These are phyloP conservation scores for Stegodyphus mimosarum DNA, from an alignment of 1,140 invertebrate genomes.

Conservation along the genomic window DNA sequence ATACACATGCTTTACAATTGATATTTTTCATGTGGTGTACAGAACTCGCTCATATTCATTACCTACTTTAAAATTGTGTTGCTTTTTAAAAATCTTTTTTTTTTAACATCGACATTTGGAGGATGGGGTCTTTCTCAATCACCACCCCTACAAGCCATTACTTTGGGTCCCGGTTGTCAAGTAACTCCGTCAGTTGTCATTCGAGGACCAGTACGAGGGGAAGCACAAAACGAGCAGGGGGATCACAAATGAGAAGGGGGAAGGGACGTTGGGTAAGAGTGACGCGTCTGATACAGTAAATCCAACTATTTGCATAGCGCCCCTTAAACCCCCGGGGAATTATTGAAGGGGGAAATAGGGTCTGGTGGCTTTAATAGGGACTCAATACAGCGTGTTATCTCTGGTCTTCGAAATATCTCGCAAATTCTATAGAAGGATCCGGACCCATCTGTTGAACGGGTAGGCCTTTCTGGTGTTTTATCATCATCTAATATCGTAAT, in stretches of 20 bases:
- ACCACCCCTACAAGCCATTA: conserved; percentile 49
- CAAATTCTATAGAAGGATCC: conserved; percentile 46
- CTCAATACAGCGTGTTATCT: conserved; percentile 59
- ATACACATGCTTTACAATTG: too few relatives aligned
- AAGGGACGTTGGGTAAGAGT: conserved; percentile 29
- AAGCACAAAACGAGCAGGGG: conserved; percentile 11
- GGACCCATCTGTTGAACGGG: conserved; percentile 54
- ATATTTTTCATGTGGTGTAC: background rate
- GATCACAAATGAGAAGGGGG: conserved; percentile 12
- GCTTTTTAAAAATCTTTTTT: conserved; percentile 13
- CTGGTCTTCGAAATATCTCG: conserved; percentile 45
- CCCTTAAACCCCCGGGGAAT: conserved; percentile 4
- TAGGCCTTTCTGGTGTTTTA: conserved; percentile 42
- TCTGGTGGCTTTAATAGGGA: conserved; percentile 59
- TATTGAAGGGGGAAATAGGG: conserved; percentile 40
- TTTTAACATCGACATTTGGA: conserved; percentile 16
- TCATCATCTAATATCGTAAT: conserved; percentile 42
- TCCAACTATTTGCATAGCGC: conserved; percentile 58
- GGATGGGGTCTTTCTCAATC: conserved; percentile 5
- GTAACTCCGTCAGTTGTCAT: conserved; percentile 57
- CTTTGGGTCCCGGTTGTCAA: conserved; percentile 41
- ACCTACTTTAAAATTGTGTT: conserved; percentile 29
- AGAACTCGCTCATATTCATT: conserved; percentile 39
- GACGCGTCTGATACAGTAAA: conserved; percentile 53
- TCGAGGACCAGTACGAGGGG: conserved; percentile 8